phyloP scores from a whole-genome alignment of 2,797 vertebrate genomes.

The Microcaecilia unicolor region DNA sequence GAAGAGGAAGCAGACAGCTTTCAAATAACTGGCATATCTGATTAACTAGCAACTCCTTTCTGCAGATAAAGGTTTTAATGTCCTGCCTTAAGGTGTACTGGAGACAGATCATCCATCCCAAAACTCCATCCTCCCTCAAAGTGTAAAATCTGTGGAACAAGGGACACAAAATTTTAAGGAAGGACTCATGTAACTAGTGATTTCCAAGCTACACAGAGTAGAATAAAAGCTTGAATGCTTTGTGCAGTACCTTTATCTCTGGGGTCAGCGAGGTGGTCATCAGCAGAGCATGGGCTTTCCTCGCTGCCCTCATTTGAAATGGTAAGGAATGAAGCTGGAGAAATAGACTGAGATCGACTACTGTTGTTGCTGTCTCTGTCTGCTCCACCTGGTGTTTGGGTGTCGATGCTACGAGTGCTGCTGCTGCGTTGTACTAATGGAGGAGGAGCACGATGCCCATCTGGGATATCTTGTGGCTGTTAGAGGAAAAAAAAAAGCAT shows the following conservation, averaged over 20 bases:
- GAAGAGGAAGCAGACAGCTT: too few relatives aligned
- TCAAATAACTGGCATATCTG: too few relatives aligned
- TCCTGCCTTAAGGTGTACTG: too few relatives aligned
- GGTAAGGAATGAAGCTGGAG: conserved; percentile 84
- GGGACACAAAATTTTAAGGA: too few relatives aligned
- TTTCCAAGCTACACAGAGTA: too few relatives aligned
- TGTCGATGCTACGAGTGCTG: conserved; percentile 93
- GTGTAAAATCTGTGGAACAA: too few relatives aligned
- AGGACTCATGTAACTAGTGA: too few relatives aligned
- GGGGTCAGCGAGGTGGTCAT: conserved; percentile 63
- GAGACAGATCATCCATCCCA: too few relatives aligned
- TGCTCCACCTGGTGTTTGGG: conserved; percentile 85
- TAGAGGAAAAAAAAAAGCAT: conserved; percentile 18
- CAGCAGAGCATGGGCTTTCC: conserved; percentile 77
- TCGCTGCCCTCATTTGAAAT: conserved; percentile 77
- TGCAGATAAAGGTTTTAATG: too few relatives aligned
- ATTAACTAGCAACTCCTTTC: too few relatives aligned
- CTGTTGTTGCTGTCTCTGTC: conserved; percentile 88
- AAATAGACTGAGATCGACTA: conserved; percentile 91
- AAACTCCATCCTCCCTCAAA: too few relatives aligned
- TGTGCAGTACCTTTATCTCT: conserved; percentile 77
- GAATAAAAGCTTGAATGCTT: neutral
- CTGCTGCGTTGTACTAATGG: conserved; percentile 78
- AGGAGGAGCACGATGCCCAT: conserved; percentile 75
- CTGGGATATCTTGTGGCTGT: conserved; percentile 93